Conservation (phyloP, 2,113 vertebrate genomes). For the Aldabrachelys gigantea region DNA sequence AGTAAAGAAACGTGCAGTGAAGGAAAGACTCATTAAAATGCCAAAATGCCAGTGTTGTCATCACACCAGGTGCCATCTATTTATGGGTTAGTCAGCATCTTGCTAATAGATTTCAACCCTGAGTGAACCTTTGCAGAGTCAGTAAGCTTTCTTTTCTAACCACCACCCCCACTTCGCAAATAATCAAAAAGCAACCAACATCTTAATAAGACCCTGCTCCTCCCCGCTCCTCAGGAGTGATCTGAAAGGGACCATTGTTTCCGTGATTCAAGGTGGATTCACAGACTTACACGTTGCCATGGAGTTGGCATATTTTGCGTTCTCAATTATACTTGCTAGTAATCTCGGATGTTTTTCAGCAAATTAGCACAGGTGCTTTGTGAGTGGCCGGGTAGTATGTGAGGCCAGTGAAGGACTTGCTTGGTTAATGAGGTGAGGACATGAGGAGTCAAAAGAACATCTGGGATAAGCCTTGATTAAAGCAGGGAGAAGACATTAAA, state of each 20-base stretch:
- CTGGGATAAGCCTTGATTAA: background rate
- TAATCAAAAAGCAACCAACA: conserved; percentile 48
- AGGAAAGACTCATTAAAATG: background rate
- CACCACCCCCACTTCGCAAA: background rate
- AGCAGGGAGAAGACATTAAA: background rate
- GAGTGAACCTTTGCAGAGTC: conserved; percentile 10
- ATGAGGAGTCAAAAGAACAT: background rate
- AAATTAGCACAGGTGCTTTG: conserved; percentile 71
- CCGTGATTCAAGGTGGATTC: conserved; percentile 74
- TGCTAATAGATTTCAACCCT: conserved; percentile 20
- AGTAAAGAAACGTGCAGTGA: background rate
- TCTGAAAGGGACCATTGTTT: conserved; percentile 77
- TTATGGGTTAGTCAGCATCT: background rate
- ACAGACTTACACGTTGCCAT: conserved; percentile 75
- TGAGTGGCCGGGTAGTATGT: background rate
- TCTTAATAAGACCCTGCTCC: conserved; percentile 52
- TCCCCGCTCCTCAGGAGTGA: conserved; percentile 33
- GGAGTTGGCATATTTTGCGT: conserved; percentile 70
- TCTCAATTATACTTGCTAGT: conserved; percentile 69
- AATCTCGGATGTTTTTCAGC: conserved; percentile 61
- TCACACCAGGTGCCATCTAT: background rate
- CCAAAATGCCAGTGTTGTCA: background rate
- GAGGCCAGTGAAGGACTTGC: background rate
- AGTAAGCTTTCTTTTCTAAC: background rate
- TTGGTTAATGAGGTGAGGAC: conserved; percentile 40